Conservation (phyloP, 2,797 vertebrate species). For the Brachyalestes nurse region DNA sequence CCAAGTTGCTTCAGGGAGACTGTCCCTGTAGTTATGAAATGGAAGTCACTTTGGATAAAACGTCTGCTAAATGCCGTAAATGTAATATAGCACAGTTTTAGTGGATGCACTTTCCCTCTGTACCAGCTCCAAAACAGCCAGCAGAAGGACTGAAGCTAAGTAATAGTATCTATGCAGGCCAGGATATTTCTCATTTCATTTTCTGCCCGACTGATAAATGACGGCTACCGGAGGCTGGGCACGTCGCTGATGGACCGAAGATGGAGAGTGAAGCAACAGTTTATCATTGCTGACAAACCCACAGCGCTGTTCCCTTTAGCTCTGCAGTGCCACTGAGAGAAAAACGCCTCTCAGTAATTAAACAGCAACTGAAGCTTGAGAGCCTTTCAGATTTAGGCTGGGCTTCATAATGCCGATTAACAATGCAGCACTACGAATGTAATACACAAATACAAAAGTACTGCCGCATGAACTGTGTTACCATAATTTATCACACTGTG, state of each 20-base stretch:
- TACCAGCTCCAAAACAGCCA: not conserved
- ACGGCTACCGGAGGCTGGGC: slow-evolving; percentile 45
- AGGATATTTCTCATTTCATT: slow-evolving; percentile 58
- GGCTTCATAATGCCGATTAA: not conserved
- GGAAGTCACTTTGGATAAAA: no score
- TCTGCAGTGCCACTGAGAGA: not conserved
- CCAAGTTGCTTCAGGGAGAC: no score
- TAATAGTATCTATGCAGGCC: slow-evolving; percentile 60
- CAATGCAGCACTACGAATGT: not conserved
- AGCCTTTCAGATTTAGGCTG: not conserved
- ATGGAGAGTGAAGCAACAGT: slow-evolving; percentile 1
- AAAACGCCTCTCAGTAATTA: slow-evolving; percentile 27
- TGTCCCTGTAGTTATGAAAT: no score
- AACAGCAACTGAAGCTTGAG: slow-evolving; percentile 30
- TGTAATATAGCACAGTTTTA: not conserved
- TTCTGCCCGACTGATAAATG: slow-evolving; percentile 58
- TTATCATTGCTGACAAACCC: slow-evolving; percentile 13
- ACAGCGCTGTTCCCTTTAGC: slow-evolving; percentile 1
- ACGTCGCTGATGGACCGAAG: slow-evolving; percentile 18
- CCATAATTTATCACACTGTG: not conserved
- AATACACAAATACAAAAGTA: not conserved
- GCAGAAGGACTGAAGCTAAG: not conserved
- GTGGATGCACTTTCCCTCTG: not conserved
- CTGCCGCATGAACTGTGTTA: not conserved
- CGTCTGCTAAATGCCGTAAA: no score